Evolutionary conservation across 2,113 vertebrate species (phyloP).

Genomic region (Tragulus kanchil): DNA sequence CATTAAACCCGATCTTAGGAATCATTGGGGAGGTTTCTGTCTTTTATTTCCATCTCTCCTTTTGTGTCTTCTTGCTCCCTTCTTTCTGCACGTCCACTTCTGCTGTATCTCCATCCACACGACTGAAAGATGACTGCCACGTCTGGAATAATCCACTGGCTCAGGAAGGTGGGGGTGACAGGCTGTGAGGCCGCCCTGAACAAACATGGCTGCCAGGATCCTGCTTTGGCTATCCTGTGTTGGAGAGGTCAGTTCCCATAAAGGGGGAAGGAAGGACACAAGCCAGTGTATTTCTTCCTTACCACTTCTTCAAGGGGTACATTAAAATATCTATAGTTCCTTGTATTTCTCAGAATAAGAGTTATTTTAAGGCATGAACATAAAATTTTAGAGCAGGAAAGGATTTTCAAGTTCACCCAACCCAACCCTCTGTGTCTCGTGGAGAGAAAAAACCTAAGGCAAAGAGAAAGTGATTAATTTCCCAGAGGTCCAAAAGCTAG

Average conservation of each 20-base stretch:
- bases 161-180: too few species aligned
- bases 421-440: not conserved
- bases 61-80: not conserved
- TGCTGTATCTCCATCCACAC: not conserved
- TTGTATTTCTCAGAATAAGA: not conserved
- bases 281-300: not conserved
- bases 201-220: not conserved
- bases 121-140: not conserved
- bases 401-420: not conserved
- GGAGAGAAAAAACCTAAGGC: not conserved
- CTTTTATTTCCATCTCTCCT: not conserved
- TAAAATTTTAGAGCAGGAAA: slow-evolving; percentile 35
- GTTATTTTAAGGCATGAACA: not conserved
- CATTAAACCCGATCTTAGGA: not conserved
- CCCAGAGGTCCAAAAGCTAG: not conserved
- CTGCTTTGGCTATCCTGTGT: too few species aligned
- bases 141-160: not conserved
- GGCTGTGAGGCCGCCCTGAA: not conserved
- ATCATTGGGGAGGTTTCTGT: not conserved
- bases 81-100: not conserved
- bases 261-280: not conserved
- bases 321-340: not conserved
- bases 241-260: not conserved
- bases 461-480: not conserved
- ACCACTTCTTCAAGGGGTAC: not conserved